phyloP scores from a whole-genome alignment of 2,797 vertebrate genomes.

The Phataginus tetradactyla region DNA sequence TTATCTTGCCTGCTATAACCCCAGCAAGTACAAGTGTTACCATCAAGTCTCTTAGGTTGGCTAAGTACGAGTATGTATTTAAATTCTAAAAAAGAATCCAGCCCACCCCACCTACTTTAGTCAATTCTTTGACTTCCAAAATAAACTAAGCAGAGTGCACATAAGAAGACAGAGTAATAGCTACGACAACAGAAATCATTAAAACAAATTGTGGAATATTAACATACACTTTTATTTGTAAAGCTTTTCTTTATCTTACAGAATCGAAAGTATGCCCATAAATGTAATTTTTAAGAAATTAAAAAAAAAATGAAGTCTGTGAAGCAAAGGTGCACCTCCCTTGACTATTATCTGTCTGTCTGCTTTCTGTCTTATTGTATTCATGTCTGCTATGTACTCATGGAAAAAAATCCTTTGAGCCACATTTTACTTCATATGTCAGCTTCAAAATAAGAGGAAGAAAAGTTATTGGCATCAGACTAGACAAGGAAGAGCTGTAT shows the following conservation, averaged over 20 bases:
- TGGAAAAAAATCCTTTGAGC: neutral
- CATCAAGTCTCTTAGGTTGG: neutral
- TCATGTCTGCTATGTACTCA: neutral
- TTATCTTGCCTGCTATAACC: neutral
- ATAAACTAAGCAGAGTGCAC: neutral
- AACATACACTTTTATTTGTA: neutral
- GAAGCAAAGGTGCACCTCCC: neutral
- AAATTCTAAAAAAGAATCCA: neutral
- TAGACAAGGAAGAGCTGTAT: neutral
- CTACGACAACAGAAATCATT: neutral
- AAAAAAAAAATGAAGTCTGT: neutral
- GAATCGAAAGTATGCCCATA: neutral
- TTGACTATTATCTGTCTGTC: slow-evolving; percentile 2
- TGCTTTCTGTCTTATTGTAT: neutral
- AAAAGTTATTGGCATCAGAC: neutral
- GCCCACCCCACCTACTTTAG: fast-evolving
- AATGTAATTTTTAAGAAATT: neutral
- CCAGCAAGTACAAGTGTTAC: neutral
- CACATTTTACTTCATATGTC: slow-evolving; percentile 39
- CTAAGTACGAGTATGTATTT: neutral
- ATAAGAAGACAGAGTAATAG: neutral
- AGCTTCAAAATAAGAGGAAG: slow-evolving; percentile 19
- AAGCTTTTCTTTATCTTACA: slow-evolving; percentile 5
- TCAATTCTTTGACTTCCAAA: neutral
- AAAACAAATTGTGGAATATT: neutral